Percentiles rank a stretch among this genome's conserved stretches.
Evolutionary conservation across 2,113 vertebrate genomes (phyloP).

Genomic region (Cebus imitator): DNA sequence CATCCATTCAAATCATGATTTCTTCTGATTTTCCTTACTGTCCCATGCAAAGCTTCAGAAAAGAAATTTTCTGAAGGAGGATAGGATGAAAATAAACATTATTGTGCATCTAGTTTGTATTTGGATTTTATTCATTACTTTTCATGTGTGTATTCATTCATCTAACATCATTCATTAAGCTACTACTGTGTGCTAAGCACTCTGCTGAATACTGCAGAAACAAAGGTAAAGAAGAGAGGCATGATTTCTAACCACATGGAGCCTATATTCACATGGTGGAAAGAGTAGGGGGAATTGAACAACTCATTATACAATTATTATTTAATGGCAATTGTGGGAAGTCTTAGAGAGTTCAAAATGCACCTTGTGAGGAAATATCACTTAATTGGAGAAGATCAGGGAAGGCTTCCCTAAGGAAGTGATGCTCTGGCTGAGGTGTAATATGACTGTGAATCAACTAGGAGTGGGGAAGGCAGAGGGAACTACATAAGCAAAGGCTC

Average conservation of each 20-base stretch:
- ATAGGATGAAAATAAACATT: not conserved
- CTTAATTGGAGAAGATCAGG: not conserved
- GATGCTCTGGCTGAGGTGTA: not conserved
- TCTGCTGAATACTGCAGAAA: not conserved
- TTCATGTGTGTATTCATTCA: not conserved
- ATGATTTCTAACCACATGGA: not conserved
- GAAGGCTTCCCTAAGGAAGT: not conserved
- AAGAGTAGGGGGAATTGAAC: not conserved
- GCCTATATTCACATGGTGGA: not conserved
- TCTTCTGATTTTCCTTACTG: not conserved
- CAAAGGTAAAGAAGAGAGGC: not conserved
- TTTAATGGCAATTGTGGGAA: not conserved
- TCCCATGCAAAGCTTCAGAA: not conserved
- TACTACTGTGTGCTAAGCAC: not conserved
- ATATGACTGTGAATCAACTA: not conserved
- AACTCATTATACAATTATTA: not conserved
- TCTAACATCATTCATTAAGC: not conserved
- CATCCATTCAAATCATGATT: not conserved
- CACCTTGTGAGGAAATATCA: not conserved
- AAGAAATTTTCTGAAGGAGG: not conserved
- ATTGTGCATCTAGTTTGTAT: not conserved
- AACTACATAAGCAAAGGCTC: not conserved
- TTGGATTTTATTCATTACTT: constrained; percentile 3
- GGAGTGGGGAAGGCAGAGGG: not conserved
- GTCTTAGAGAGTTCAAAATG: not conserved